These are phyloP conservation scores for Atlantisia rogersi DNA, from an alignment of 2,113 vertebrate species.

Conservation along the genomic window DNA sequence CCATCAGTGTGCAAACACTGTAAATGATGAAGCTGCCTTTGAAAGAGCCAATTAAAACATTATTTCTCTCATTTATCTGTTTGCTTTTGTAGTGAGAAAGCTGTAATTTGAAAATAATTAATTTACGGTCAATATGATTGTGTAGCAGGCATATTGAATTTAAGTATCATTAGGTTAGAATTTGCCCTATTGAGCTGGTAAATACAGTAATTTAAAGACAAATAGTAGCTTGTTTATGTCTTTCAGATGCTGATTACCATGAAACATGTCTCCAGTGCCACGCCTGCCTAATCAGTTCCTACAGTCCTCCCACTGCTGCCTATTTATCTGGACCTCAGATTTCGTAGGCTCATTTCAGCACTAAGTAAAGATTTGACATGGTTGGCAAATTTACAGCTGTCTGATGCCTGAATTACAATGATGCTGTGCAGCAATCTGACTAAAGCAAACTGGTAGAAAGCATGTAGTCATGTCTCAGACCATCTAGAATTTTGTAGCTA, in stretches of 20 bases:
- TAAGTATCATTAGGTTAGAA: neutral
- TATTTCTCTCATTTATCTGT: neutral
- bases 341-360: neutral
- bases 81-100: neutral
- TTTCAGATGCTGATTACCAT: neutral
- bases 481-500: neutral
- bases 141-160: neutral
- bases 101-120: neutral
- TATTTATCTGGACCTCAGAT: neutral
- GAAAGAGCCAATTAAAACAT: neutral
- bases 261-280: neutral
- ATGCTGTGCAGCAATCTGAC: neutral
- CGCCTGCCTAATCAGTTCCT: neutral
- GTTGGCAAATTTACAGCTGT: neutral
- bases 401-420: neutral
- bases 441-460: neutral
- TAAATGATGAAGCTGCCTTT: neutral
- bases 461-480: neutral
- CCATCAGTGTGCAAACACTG: neutral
- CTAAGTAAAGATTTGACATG: neutral
- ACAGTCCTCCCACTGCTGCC: neutral
- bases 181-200: neutral
- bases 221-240: neutral
- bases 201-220: slow-evolving; percentile 9
- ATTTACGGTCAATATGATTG: neutral